phyloP scores from a whole-genome alignment of 2,888 invertebrate genomes.

The Campaea margaritaria region DNA sequence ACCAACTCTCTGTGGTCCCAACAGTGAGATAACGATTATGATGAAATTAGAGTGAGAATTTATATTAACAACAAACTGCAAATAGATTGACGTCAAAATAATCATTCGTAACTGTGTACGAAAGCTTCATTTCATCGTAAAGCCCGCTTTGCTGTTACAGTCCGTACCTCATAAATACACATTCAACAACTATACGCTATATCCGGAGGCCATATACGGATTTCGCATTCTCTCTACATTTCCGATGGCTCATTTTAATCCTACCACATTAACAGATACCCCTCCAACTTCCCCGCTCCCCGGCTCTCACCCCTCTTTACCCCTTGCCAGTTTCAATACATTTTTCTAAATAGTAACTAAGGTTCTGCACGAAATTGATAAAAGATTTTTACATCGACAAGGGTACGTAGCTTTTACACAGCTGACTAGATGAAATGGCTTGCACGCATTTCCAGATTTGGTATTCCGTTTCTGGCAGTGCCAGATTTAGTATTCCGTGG shows the following conservation, averaged over 20 bases:
- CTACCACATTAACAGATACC: conserved; percentile 42
- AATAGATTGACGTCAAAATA: too few relatives aligned
- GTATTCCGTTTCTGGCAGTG: too few relatives aligned
- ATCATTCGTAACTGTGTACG: too few relatives aligned
- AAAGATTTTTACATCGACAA: too few relatives aligned
- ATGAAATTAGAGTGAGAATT: too few relatives aligned
- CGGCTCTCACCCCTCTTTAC: conserved; percentile 11
- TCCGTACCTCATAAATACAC: conserved; percentile 20
- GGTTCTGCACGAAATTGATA: background rate
- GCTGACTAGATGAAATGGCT: too few relatives aligned
- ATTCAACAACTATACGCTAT: conserved; percentile 19
- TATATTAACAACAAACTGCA: too few relatives aligned
- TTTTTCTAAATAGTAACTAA: conserved; percentile 14
- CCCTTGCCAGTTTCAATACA: background rate
- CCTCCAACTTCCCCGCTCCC: conserved; percentile 14
- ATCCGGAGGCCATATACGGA: conserved; percentile 27
- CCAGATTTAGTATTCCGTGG: too few relatives aligned
- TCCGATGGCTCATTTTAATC: conserved; percentile 43
- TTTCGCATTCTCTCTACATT: conserved; percentile 33
- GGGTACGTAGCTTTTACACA: too few relatives aligned
- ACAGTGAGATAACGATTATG: too few relatives aligned
- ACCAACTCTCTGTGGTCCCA: too few relatives aligned
- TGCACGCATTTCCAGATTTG: too few relatives aligned
- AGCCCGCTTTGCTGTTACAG: conserved; percentile 7
- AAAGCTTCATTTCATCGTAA: conserved; percentile 3